phyloP scores from a whole-genome alignment of 2,797 vertebrate genomes.

The Sternotherus odoratus region DNA sequence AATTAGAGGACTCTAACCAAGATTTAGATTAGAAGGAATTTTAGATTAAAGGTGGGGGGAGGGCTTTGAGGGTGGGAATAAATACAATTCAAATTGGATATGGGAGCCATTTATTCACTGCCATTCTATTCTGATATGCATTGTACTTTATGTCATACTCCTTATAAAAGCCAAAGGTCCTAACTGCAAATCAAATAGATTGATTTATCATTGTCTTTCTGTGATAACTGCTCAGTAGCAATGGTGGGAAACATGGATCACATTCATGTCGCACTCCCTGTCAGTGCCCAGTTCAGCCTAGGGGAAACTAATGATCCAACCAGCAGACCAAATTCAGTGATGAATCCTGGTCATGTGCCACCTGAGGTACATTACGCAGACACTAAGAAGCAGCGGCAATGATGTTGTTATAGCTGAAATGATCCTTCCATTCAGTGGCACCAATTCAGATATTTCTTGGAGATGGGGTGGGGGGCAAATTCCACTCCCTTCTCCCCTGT shows the following conservation, averaged over 20 bases:
- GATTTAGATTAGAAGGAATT: neutral
- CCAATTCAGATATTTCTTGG: too few species aligned
- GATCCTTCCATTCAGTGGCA: neutral
- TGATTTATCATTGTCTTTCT: neutral
- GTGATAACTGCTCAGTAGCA: neutral
- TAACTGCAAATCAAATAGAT: neutral
- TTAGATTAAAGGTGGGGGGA: neutral
- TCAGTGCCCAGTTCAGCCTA: too few species aligned
- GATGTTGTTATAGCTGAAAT: neutral
- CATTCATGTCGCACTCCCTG: too few species aligned
- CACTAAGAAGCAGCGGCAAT: too few species aligned
- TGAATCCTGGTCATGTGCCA: too few species aligned
- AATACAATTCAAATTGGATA: neutral
- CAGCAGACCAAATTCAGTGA: too few species aligned
- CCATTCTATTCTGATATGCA: neutral
- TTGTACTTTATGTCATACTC: neutral
- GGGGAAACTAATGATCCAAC: too few species aligned
- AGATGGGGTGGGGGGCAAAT: too few species aligned
- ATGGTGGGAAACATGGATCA: too few species aligned
- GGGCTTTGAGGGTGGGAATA: neutral
- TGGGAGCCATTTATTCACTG: neutral
- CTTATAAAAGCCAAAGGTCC: neutral
- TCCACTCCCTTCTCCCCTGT: too few species aligned
- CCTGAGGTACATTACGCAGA: too few species aligned
- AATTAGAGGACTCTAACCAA: neutral